Evolutionary conservation across 2,888 invertebrate species (phyloP).

Genomic region (Odiellus spinosus): DNA sequence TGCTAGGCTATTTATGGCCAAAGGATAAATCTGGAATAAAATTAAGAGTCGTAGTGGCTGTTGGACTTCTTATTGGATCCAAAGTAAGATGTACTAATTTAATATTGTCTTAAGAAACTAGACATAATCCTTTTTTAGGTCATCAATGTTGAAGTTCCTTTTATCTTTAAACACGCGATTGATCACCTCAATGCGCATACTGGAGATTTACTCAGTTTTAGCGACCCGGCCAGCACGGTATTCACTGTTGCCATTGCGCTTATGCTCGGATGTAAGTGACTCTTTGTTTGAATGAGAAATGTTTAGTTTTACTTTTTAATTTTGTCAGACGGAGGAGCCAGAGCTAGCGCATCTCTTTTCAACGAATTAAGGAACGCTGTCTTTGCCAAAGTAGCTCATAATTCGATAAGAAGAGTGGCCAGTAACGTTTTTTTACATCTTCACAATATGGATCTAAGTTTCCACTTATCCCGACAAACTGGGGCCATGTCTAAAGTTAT

Average conservation of each 20-base stretch:
- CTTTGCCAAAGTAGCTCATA: conserved; percentile 92
- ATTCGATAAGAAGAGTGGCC: conserved; percentile 85
- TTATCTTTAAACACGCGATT: conserved; percentile 83
- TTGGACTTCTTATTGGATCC: conserved; percentile 33
- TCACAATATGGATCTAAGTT: conserved; percentile 81
- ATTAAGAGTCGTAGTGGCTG: conserved; percentile 63
- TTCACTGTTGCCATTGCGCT: conserved; percentile 60
- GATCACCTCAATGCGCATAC: conserved; percentile 56
- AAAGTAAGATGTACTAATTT: conserved; percentile 29
- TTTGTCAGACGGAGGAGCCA: conserved; percentile 72
- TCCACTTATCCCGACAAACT: conserved; percentile 86
- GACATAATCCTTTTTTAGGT: not conserved
- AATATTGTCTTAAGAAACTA: not conserved
- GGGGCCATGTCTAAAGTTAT: conserved; percentile 80
- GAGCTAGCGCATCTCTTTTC: conserved; percentile 76
- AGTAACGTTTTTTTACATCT: conserved; percentile 89
- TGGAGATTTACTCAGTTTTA: conserved; percentile 40
- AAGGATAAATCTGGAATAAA: conserved; percentile 61
- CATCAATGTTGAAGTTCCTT: conserved; percentile 80
- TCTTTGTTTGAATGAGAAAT: not conserved
- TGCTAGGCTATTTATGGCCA: conserved; percentile 91
- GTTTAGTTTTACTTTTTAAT: not conserved
- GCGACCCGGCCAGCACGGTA: conserved; percentile 40
- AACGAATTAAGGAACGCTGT: conserved; percentile 95
- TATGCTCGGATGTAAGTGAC: conserved; percentile 64